phyloP scores from a whole-genome alignment of 2,797 vertebrate species.

The Pantherophis vulpinus region DNA sequence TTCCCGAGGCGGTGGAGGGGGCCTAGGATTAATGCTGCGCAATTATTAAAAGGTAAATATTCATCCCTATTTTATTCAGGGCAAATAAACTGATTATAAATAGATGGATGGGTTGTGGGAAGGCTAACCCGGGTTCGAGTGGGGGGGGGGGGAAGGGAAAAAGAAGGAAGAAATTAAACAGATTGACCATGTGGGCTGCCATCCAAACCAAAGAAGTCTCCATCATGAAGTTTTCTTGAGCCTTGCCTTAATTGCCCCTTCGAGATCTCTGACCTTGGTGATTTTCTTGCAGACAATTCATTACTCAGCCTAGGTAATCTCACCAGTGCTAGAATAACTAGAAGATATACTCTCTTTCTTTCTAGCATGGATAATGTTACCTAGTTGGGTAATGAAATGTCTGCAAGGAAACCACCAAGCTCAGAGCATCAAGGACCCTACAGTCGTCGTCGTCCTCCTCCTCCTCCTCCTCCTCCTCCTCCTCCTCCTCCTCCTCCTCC shows the following conservation, averaged over 20 bases:
- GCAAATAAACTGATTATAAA: background rate
- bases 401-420: background rate
- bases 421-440: background rate
- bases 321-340: background rate
- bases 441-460: background rate
- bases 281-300: background rate
- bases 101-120: background rate
- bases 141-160: rapidly evolving
- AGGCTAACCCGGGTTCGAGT: background rate
- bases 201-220: background rate
- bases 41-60: slow-evolving; percentile 43
- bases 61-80: slow-evolving; percentile 6
- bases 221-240: background rate
- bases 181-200: background rate
- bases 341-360: background rate
- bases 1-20: background rate
- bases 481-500: too few relatives aligned
- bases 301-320: background rate
- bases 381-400: background rate
- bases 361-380: background rate
- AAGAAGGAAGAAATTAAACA: background rate
- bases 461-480: background rate
- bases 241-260: background rate
- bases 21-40: slow-evolving; percentile 17
- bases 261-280: background rate